Evolutionary conservation across 2,888 invertebrate genomes (phyloP).

Genomic region (Limenitis camilla): DNA sequence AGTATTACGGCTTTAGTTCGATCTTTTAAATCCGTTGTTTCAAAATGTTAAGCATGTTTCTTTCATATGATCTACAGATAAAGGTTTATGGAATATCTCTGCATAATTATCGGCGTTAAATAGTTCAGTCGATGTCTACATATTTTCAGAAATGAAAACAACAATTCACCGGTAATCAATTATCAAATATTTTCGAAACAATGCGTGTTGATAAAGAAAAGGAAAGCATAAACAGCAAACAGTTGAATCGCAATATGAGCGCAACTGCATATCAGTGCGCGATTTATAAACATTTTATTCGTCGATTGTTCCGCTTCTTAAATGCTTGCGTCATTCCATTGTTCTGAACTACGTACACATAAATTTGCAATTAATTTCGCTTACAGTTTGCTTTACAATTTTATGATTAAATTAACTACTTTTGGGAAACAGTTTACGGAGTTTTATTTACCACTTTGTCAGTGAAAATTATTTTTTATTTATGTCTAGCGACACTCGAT

Average conservation of each 20-base stretch:
- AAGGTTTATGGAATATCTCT: too few relatives aligned
- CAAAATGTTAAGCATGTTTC: too few relatives aligned
- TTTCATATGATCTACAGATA: too few relatives aligned
- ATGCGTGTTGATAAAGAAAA: conserved; percentile 19
- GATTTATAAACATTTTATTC: conserved; percentile 67
- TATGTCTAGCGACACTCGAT: too few relatives aligned
- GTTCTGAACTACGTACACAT: conserved; percentile 33
- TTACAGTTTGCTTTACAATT: conserved; percentile 18
- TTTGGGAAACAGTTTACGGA: background rate
- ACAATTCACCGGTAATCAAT: background rate
- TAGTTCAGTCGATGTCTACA: too few relatives aligned
- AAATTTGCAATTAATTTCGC: conserved; percentile 12
- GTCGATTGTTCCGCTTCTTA: conserved; percentile 59
- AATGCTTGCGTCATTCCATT: conserved; percentile 52
- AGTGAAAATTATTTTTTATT: too few relatives aligned
- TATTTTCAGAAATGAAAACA: too few relatives aligned
- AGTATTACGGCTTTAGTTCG: too few relatives aligned
- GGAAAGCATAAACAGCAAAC: conserved; percentile 26
- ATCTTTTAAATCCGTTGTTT: too few relatives aligned
- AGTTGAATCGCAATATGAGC: conserved; percentile 35
- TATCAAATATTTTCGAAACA: conserved; percentile 16
- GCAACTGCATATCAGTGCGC: conserved; percentile 43
- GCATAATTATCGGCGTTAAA: too few relatives aligned
- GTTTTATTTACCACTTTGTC: too few relatives aligned
- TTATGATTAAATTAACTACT: conserved; percentile 6